phyloP scores from a whole-genome alignment of 92 coral and sea anemone species.

The Phenganax subtilis region DNA sequence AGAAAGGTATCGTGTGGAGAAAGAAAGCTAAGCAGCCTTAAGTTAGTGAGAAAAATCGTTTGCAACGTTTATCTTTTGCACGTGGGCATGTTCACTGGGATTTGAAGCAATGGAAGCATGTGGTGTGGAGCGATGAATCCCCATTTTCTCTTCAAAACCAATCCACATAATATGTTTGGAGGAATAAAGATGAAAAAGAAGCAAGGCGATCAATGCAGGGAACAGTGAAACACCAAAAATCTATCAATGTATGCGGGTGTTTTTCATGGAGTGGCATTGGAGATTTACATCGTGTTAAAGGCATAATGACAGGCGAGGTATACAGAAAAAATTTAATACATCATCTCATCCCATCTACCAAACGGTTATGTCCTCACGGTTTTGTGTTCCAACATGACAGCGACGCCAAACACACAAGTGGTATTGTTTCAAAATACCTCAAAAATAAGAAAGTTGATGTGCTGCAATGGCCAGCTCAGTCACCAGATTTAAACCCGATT shows the following conservation, averaged over 20 bases:
- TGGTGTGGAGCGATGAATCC: constrained; percentile 6
- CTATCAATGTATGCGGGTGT: neutral
- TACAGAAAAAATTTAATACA: neutral
- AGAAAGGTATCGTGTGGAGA: no score
- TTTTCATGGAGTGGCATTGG: neutral
- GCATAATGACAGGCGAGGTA: neutral
- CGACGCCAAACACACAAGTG: constrained; percentile 34
- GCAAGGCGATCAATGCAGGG: neutral
- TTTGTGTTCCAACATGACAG: constrained; percentile 32
- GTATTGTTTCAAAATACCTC: constrained; percentile 17
- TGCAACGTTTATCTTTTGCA: no score
- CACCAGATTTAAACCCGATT: constrained; percentile 36
- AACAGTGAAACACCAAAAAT: constrained; percentile 15
- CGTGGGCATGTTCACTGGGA: no score
- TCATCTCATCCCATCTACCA: constrained; percentile 20
- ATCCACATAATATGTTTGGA: neutral
- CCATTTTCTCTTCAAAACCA: neutral
- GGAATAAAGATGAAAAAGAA: neutral
- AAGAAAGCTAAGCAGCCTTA: no score
- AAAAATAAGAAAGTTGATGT: constrained; percentile 1
- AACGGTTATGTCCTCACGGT: constrained; percentile 13
- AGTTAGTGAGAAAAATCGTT: no score
- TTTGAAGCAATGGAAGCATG: neutral
- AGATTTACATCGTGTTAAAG: no score
- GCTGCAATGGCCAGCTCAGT: constrained; percentile 36